A percentile compares a stretch with the other conserved stretches of the same genome.
phyloP scores from a whole-genome alignment of 2,113 vertebrate species.

The Rousettus leschenaultii region DNA sequence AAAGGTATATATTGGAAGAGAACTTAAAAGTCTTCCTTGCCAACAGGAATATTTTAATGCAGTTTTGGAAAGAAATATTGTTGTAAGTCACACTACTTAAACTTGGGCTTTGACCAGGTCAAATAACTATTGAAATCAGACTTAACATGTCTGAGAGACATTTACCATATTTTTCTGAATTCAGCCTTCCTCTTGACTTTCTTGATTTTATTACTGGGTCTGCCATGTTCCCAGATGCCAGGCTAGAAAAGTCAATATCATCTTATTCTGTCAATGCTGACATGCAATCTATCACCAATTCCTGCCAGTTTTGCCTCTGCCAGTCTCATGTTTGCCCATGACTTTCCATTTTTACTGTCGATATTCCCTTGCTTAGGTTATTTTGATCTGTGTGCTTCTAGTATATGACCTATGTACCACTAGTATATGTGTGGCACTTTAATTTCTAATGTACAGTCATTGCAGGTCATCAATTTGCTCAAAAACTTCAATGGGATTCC shows the following conservation, averaged over 20 bases:
- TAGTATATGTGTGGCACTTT: not conserved
- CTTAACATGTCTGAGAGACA: conserved; percentile 52
- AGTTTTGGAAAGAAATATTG: conserved; percentile 59
- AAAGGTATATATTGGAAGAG: conserved; percentile 48
- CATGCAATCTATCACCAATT: not conserved
- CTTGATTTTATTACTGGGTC: not conserved
- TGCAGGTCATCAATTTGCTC: not conserved
- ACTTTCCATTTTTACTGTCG: not conserved
- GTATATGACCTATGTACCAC: not conserved
- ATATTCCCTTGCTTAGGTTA: not conserved
- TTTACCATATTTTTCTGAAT: not conserved
- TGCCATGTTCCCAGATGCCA: not conserved
- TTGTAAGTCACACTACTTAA: conserved; percentile 59
- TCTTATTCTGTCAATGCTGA: not conserved
- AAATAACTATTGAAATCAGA: conserved; percentile 58
- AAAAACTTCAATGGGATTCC: not conserved
- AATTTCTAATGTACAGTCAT: not conserved
- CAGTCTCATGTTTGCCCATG: not conserved
- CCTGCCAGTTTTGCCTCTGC: not conserved
- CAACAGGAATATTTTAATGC: conserved; percentile 56
- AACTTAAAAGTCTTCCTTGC: conserved; percentile 5
- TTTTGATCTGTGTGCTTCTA: not conserved
- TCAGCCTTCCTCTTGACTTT: not conserved
- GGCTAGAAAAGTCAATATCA: not conserved
- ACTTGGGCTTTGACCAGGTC: conserved; percentile 51